phyloP scores from a whole-genome alignment of 2,113 vertebrate species.

The Cyanistes caeruleus region DNA sequence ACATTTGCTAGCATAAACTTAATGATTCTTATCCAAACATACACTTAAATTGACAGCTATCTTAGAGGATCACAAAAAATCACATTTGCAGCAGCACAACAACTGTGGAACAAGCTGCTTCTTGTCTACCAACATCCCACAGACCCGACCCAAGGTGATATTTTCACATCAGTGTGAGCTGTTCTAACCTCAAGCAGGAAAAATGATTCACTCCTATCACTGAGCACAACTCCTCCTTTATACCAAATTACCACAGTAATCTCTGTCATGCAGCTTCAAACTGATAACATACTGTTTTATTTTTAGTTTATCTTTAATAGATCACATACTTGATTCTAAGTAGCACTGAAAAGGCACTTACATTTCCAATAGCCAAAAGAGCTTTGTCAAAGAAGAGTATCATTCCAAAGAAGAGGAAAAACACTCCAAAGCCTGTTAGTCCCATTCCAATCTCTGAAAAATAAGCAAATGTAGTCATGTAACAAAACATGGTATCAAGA shows the following conservation, averaged over 20 bases:
- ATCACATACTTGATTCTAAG: background rate
- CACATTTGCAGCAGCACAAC: background rate
- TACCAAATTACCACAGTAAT: background rate
- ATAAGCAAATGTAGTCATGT: conserved; percentile 7
- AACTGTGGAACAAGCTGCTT: background rate
- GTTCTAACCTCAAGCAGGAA: background rate
- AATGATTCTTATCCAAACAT: background rate
- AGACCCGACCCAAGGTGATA: background rate
- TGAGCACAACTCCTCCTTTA: background rate
- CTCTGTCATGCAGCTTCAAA: background rate
- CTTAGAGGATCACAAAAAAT: background rate
- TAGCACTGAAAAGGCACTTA: conserved; percentile 75
- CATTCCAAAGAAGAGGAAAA: conserved; percentile 99
- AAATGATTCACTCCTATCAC: background rate
- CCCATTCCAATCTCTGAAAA: conserved; percentile 96
- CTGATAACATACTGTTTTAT: background rate
- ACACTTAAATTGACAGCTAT: background rate
- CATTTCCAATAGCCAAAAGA: conserved; percentile 95
- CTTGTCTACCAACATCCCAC: background rate
- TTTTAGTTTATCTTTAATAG: background rate
- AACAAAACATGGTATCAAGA: background rate
- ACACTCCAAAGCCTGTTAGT: conserved; percentile 95
- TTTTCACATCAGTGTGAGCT: background rate
- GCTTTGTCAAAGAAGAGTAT: conserved; percentile 99
- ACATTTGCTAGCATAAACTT: background rate